Conservation (phyloP, 1,140 invertebrate species). For the Aporrectodea caliginosa region DNA sequence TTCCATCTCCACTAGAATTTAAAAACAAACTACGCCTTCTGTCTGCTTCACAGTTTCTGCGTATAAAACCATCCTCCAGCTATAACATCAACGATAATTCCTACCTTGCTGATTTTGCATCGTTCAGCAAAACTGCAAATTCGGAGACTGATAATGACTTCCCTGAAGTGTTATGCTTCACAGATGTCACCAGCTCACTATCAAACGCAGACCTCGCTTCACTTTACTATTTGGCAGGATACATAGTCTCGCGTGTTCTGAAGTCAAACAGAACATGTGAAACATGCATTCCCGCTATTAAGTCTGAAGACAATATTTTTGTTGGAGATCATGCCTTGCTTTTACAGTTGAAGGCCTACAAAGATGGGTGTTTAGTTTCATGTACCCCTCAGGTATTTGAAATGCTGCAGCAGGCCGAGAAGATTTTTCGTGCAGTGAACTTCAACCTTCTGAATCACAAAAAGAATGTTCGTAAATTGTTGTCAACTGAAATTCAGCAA, state of each 20-base stretch:
- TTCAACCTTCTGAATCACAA: neutral
- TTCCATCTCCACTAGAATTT: neutral
- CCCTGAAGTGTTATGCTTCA: too few relatives aligned
- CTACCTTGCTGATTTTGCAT: neutral
- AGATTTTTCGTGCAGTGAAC: neutral
- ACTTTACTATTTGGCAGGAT: neutral
- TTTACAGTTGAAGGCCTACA: neutral
- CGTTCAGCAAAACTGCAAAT: neutral
- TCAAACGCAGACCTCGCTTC: neutral
- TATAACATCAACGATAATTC: too few relatives aligned
- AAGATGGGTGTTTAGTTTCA: neutral
- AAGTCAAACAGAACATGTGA: neutral
- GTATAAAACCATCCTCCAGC: too few relatives aligned
- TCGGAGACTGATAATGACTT: neutral
- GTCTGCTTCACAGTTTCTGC: too few relatives aligned
- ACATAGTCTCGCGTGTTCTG: neutral
- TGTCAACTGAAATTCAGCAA: neutral
- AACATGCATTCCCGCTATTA: neutral
- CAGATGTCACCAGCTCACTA: too few relatives aligned
- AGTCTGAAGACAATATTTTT: neutral
- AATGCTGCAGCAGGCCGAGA: neutral
- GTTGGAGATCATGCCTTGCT: neutral
- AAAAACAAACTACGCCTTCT: too few relatives aligned
- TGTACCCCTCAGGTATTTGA: neutral
- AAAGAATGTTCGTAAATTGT: neutral